Percentiles rank a stretch among this genome's conserved stretches.
Conservation (phyloP, 2,797 vertebrate species). For the Uromys caudimaculatus region DNA sequence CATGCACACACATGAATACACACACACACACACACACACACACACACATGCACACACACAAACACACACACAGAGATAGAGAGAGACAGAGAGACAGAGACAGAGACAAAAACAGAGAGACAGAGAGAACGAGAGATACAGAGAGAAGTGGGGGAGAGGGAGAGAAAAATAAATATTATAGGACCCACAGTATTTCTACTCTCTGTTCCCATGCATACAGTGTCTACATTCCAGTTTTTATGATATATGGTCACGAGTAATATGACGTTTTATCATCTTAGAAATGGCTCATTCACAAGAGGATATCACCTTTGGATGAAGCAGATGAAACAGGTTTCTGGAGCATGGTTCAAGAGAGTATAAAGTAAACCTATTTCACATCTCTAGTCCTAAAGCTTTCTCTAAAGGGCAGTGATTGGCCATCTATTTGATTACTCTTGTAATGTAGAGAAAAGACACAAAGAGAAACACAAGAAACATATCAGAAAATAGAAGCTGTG, state of each 20-base stretch:
- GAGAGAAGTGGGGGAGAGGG: too few species aligned
- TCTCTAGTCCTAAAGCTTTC: neutral
- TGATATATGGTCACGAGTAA: accelerated
- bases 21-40: neutral
- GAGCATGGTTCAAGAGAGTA: neutral
- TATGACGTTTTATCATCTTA: neutral
- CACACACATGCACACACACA: neutral
- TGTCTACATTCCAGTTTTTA: neutral
- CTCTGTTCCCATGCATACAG: neutral
- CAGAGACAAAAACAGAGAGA: too few species aligned
- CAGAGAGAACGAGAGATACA: too few species aligned
- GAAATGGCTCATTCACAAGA: neutral
- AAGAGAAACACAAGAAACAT: neutral
- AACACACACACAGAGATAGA: neutral
- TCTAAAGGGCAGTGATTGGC: neutral
- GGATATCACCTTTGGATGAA: neutral
- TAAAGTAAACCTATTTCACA: neutral
- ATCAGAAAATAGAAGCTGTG: neutral
- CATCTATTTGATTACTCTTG: neutral
- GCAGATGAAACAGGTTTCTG: neutral
- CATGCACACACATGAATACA: neutral
- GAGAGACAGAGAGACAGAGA: too few species aligned
- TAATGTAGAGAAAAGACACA: neutral
- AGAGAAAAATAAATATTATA: neutral
- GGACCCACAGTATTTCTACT: neutral